Evolutionary conservation across 2,888 invertebrate genomes (phyloP).

Genomic region (Tupiocoris notatus): DNA sequence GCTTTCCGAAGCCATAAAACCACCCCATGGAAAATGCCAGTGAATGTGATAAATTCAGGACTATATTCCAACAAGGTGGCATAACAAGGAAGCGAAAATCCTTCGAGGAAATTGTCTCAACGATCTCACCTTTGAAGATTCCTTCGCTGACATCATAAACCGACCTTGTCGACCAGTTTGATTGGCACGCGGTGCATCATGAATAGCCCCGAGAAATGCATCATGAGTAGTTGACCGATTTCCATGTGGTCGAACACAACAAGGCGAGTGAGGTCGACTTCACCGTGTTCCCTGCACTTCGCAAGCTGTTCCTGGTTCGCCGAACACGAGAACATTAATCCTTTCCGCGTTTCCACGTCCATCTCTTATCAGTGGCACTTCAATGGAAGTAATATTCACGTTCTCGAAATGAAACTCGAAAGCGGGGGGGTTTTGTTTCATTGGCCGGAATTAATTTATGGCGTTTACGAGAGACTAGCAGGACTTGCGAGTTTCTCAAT

Average conservation of each 20-base stretch:
- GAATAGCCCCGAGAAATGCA: neutral
- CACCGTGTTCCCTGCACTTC: no score
- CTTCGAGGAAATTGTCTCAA: no score
- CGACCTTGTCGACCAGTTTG: neutral
- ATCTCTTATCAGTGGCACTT: neutral
- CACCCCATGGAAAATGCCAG: no score
- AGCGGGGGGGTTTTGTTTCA: neutral
- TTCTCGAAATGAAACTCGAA: neutral
- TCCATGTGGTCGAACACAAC: neutral
- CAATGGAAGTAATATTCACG: neutral
- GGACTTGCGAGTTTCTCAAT: neutral
- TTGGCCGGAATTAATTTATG: neutral
- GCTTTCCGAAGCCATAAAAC: no score
- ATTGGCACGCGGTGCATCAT: neutral
- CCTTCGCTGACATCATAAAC: neutral
- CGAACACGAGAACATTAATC: neutral
- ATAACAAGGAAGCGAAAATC: no score
- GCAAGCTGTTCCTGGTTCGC: neutral
- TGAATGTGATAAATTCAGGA: no score
- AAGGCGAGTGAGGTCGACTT: neutral
- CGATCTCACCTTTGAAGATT: no score
- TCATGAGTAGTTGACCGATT: neutral
- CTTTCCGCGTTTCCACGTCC: neutral
- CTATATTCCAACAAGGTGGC: no score
- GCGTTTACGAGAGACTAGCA: neutral